Evolutionary conservation across 1,140 invertebrate species (phyloP).

Genomic region (Potamilus streckersoni): DNA sequence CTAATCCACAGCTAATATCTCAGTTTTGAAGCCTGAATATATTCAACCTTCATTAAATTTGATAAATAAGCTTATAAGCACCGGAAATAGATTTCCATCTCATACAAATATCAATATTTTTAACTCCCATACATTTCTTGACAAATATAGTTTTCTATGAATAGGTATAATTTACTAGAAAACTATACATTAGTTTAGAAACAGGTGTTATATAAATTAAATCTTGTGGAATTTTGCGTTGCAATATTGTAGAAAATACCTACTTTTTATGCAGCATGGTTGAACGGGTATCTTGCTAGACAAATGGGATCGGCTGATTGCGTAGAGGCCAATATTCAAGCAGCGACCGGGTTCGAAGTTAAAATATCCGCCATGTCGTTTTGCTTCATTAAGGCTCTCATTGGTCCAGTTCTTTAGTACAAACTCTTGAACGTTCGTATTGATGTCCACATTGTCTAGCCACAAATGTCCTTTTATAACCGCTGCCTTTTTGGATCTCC

Average conservation of each 20-base stretch:
- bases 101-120: too few species aligned
- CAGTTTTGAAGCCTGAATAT: too few species aligned
- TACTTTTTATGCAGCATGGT: constrained; percentile 16
- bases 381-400: not conserved
- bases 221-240: too few species aligned
- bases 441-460: not conserved
- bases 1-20: too few species aligned
- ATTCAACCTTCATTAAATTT: too few species aligned
- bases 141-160: too few species aligned
- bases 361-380: constrained; percentile 1
- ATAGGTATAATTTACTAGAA: too few species aligned
- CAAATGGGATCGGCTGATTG: constrained; percentile 9
- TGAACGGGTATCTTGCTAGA: constrained; percentile 16
- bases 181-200: too few species aligned
- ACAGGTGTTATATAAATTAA: too few species aligned
- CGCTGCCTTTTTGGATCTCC: not conserved
- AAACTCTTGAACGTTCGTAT: not conserved
- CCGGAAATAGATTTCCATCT: too few species aligned
- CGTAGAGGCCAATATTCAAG: constrained; percentile 10
- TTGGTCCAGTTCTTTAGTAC: constrained; percentile 1
- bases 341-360: constrained; percentile 22
- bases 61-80: too few species aligned
- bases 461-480: not conserved
- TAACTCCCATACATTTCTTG: too few species aligned
- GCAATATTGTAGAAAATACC: not conserved